Evolutionary conservation across 2,797 vertebrate species (phyloP).

Genomic region (Morelia viridis): DNA sequence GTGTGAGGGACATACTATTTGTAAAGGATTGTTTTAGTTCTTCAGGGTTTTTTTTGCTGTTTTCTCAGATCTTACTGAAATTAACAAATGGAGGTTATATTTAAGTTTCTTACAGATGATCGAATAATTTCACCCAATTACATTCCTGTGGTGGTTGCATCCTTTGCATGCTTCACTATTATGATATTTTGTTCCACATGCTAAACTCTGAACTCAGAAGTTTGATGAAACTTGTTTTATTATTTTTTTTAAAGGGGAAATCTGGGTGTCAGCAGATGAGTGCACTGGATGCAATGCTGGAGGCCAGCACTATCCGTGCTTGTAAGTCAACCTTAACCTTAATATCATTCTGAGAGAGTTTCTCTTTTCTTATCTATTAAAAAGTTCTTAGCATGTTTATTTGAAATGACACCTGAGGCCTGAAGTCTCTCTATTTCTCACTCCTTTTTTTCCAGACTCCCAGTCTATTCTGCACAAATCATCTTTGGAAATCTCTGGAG

Average conservation of each 20-base stretch:
- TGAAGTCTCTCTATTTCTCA: neutral
- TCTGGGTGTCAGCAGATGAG: slow-evolving; percentile 16
- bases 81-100: neutral
- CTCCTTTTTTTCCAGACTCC: neutral
- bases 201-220: neutral
- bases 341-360: slow-evolving; percentile 21
- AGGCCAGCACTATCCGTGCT: neutral
- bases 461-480: slow-evolving; percentile 24
- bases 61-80: neutral
- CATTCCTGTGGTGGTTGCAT: neutral
- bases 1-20: neutral
- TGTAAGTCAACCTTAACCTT: slow-evolving; percentile 10
- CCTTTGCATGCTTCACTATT: neutral
- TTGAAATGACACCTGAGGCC: slow-evolving; percentile 24
- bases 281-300: neutral
- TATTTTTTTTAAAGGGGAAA: neutral
- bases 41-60: neutral
- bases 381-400: slow-evolving; percentile 36
- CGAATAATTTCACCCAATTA: neutral
- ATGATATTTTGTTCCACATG: neutral
- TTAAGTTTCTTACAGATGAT: neutral
- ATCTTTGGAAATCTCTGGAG: slow-evolving; percentile 25
- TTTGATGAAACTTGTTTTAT: neutral
- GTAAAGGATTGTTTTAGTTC: neutral
- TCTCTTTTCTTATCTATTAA: slow-evolving; percentile 21